Base-by-base conservation (phyloP, 2,113 vertebrate genomes). In the Cebus imitator region DNA sequence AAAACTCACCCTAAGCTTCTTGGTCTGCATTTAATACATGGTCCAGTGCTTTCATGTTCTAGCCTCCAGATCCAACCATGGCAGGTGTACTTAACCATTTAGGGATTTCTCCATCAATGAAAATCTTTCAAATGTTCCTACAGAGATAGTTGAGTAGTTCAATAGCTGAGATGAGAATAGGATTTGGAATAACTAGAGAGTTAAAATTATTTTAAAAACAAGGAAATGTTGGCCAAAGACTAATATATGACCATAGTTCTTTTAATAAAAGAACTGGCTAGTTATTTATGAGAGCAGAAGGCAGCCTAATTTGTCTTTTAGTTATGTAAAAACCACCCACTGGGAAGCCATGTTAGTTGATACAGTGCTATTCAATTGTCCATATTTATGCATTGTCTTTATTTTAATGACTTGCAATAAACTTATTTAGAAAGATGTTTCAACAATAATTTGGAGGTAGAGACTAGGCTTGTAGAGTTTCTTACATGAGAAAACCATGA, bases 401-500 rank as follows among this genome's bases (percentile, higher is more conserved):
- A 57, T 93, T 75, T 94, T 94, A 94, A 88, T 79, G 70, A 81
- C 75, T 89, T 82, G 25, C 16, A 70, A 76, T 80, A 94, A 58
- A n/a, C 57, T 94, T 81, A 13, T 84, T 70, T 58, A 55, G 35
- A 94, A 95, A 75, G 64, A 96, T 90, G 84, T 94, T 70, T 57
- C 91, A 88, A 93, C 21, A 85, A 72, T 2, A 10, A 66, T 87
- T 73, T 72, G 75, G 61, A 89, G 21, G 66, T 79, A 95, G 78
- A 21, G 48, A 68, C 12, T 50, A 23, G 50, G 37, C 82, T 90
- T 21, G 14, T 66, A 76, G 87, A 50, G 40, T 81, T 68, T 92
- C 85, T 96, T 92, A 92, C 92, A 79, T 88, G 86, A 61, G 73
- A 70, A 80, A 97, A 73, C 61, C 61, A 66, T 48, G 64, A 87